These are phyloP conservation scores for Thereva nobilitata DNA, from an alignment of 2,888 invertebrate genomes.

Conservation along the genomic window DNA sequence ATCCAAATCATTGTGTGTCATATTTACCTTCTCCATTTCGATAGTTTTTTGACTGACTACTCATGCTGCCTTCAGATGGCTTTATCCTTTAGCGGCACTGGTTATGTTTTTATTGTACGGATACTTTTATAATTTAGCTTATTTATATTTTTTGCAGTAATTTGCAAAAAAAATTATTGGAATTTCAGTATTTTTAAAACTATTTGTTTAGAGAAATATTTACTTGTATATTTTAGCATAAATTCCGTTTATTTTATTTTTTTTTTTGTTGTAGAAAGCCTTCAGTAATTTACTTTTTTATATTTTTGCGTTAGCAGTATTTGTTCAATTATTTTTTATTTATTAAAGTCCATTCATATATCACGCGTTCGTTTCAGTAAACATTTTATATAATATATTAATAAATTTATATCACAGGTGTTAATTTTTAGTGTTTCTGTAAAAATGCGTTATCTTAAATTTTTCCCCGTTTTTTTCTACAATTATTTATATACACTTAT, in stretches of 20 bases:
- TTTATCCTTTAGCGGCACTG: no score
- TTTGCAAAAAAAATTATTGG: no score
- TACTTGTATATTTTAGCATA: no score
- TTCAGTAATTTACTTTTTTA: no score
- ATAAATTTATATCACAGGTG: conserved; percentile 41
- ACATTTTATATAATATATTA: conserved; percentile 50
- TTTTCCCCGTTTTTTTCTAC: conserved; percentile 5
- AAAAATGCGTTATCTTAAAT: conserved; percentile 48
- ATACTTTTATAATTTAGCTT: no score
- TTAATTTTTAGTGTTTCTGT: conserved; percentile 55
- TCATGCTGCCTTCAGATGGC: conserved; percentile 49
- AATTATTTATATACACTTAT: neutral
- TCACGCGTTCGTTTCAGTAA: conserved; percentile 38
- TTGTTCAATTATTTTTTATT: conserved; percentile 12
- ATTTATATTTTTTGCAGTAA: no score
- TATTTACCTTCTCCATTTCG: conserved; percentile 56
- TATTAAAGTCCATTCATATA: conserved; percentile 33
- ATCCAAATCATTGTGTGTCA: neutral
- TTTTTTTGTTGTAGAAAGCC: no score
- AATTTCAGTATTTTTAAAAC: no score
- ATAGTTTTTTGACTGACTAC: conserved; percentile 57
- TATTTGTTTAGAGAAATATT: no score
- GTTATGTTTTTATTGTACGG: no score
- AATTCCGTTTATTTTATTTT: no score
- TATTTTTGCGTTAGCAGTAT: conserved; percentile 19